Conservation (phyloP, 53 echinoderm and acorn worm species). For the Echinarachnius parma region DNA sequence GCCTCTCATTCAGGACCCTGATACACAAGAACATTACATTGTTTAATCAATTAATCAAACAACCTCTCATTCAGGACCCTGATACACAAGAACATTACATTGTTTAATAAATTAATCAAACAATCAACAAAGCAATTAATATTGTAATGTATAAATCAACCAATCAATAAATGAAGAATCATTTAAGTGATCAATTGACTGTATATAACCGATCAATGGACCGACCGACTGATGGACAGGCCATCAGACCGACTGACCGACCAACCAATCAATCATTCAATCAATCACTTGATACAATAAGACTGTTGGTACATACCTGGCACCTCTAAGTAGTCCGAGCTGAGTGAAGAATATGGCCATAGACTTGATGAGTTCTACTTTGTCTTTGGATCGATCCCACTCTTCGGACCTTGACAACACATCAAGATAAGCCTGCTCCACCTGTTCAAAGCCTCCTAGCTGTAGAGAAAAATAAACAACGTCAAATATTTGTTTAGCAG, state of each 20-base stretch:
- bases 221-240: too few relatives aligned
- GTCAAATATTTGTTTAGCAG: too few relatives aligned
- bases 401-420: slow-evolving; percentile 51
- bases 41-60: too few relatives aligned
- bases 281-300: too few relatives aligned
- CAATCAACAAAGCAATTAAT: too few relatives aligned
- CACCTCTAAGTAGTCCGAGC: slow-evolving; percentile 74
- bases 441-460: slow-evolving; percentile 85
- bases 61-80: slow-evolving; percentile 62
- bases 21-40: background rate
- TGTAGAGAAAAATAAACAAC: slow-evolving; percentile 16
- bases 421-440: slow-evolving; percentile 72
- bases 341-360: slow-evolving; percentile 92
- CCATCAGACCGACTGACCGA: too few relatives aligned
- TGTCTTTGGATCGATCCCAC: slow-evolving; percentile 34
- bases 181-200: too few relatives aligned
- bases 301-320: slow-evolving; percentile 50
- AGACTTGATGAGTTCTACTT: slow-evolving; percentile 55
- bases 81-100: background rate
- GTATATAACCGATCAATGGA: too few relatives aligned
- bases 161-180: too few relatives aligned
- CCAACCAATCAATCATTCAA: too few relatives aligned
- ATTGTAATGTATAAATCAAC: too few relatives aligned
- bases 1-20: slow-evolving; percentile 58
- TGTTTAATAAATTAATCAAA: too few relatives aligned